phyloP scores from a whole-genome alignment of 2,888 invertebrate genomes.

The Cremastinae sp. region DNA sequence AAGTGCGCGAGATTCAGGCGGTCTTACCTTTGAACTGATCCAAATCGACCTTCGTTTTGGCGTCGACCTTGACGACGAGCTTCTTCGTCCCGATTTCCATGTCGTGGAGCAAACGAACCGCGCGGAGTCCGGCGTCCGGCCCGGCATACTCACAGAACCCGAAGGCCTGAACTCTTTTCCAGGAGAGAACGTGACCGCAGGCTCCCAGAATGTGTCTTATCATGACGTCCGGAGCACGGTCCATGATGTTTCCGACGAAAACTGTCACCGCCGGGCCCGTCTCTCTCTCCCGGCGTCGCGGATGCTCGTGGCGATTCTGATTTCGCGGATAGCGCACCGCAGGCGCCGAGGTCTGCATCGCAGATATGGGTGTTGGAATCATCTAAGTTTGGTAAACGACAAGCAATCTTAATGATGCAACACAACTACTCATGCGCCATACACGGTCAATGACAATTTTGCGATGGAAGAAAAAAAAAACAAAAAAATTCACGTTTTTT shows the following conservation, averaged over 20 bases:
- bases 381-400: constrained; percentile 76
- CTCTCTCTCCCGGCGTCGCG: constrained; percentile 77
- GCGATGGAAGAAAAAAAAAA: not conserved
- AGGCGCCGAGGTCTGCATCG: constrained; percentile 79
- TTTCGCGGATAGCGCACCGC: constrained; percentile 77
- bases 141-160: constrained; percentile 99
- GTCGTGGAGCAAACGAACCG: constrained; percentile 95
- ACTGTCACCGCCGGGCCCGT: constrained; percentile 96
- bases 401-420: constrained; percentile 56
- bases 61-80: constrained; percentile 97
- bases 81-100: constrained; percentile 95
- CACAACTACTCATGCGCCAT: constrained; percentile 69
- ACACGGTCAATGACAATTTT: not conserved
- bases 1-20: not conserved
- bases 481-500: not conserved
- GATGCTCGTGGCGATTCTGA: constrained; percentile 76
- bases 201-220: constrained; percentile 94
- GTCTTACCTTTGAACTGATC: constrained; percentile 94
- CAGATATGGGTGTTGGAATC: constrained; percentile 81
- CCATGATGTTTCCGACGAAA: constrained; percentile 98
- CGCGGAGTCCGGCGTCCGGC: constrained; percentile 96
- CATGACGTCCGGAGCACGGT: constrained; percentile 97
- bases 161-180: constrained; percentile 99
- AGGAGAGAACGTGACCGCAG: constrained; percentile 96
- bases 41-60: constrained; percentile 96